Conservation (phyloP, 2,797 vertebrate species). For the Gymnopithys bicolor region DNA sequence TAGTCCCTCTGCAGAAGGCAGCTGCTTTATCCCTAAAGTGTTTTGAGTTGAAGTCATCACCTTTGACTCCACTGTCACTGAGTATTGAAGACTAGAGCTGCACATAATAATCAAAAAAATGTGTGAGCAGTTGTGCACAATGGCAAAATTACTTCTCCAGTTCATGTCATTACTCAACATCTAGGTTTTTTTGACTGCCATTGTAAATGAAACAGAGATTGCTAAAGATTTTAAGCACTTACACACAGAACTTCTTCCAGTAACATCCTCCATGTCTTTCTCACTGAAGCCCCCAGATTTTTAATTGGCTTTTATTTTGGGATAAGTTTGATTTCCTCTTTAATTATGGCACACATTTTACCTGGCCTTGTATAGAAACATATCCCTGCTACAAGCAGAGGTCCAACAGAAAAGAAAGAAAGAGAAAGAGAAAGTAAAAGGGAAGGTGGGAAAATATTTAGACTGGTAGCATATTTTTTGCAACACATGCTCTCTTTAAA, state of each 20-base stretch:
- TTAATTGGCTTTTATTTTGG: neutral
- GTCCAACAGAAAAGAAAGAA: neutral
- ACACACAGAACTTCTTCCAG: fast-evolving
- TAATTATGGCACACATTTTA: neutral
- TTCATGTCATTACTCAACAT: neutral
- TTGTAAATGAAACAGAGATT: neutral
- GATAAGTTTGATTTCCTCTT: neutral
- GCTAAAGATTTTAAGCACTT: neutral
- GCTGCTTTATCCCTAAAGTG: neutral
- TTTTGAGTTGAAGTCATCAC: neutral
- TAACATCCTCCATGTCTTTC: neutral
- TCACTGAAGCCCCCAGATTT: neutral
- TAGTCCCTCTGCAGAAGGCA: neutral
- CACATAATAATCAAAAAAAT: neutral
- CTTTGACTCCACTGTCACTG: neutral
- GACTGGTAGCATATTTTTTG: neutral
- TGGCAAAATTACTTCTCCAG: neutral
- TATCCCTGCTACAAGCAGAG: neutral
- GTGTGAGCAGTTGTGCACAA: neutral
- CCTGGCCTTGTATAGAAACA: neutral
- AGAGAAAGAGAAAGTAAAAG: neutral
- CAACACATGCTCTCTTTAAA: neutral
- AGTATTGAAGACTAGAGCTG: neutral
- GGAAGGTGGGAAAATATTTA: neutral
- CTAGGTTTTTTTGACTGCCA: neutral